These are phyloP conservation scores for Pseudococcus viburni DNA, from an alignment of 2,888 invertebrate genomes.

Conservation along the genomic window DNA sequence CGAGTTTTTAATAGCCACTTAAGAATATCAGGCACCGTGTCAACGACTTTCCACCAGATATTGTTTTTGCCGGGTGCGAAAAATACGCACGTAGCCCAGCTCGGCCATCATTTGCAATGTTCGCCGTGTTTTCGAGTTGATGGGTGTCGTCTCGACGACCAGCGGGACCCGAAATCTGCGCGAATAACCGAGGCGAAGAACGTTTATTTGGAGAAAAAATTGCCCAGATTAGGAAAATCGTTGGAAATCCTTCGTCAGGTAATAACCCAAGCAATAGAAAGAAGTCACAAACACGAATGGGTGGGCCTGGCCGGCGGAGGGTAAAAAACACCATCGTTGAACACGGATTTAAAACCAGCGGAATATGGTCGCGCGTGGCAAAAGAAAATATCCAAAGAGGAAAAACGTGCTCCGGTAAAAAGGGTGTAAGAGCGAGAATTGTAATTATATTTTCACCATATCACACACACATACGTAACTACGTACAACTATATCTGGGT, in stretches of 20 bases:
- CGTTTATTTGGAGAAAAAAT: slow-evolving; percentile 1
- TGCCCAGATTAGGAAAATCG: background rate
- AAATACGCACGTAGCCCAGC: background rate
- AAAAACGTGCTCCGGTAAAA: slow-evolving; percentile 2
- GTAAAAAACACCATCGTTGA: background rate
- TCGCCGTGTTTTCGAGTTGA: background rate
- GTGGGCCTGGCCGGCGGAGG: background rate
- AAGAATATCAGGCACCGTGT: slow-evolving; percentile 53
- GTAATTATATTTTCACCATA: slow-evolving; percentile 52
- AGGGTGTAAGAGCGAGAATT: slow-evolving; percentile 35
- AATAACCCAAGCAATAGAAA: background rate
- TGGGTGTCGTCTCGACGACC: too few species aligned
- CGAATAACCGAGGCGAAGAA: background rate
- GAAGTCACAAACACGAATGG: background rate
- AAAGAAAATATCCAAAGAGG: slow-evolving; percentile 40
- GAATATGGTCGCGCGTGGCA: background rate
- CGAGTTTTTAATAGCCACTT: slow-evolving; percentile 53
- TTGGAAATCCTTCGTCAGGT: background rate
- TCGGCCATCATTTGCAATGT: background rate
- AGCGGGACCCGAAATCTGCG: background rate
- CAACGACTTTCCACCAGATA: slow-evolving; percentile 36
- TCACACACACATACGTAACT: background rate
- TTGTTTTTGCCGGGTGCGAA: slow-evolving; percentile 31
- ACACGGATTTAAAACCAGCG: background rate
- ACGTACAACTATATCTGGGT: background rate